phyloP scores from a whole-genome alignment of 2,888 invertebrate species.

The Drosophila buzzatii region DNA sequence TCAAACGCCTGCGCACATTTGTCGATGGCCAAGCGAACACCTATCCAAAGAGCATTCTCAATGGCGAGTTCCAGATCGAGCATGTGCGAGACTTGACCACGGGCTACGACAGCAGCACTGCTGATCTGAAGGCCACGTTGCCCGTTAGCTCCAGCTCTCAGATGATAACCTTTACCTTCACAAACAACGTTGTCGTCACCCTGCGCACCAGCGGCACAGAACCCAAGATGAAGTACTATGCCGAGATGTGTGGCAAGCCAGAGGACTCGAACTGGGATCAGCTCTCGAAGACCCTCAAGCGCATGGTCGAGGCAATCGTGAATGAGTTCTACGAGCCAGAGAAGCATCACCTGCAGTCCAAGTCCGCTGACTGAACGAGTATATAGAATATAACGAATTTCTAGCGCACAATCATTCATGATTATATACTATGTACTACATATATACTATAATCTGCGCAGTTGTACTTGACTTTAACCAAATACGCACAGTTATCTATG shows the following conservation, averaged over 20 bases:
- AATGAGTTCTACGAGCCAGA: slow-evolving; percentile 93
- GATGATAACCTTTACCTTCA: slow-evolving; percentile 98
- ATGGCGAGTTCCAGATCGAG: slow-evolving; percentile 88
- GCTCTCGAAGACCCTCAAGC: slow-evolving; percentile 88
- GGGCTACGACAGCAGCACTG: slow-evolving; percentile 90
- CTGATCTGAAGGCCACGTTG: slow-evolving; percentile 89
- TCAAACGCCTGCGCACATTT: slow-evolving; percentile 92
- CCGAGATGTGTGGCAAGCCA: slow-evolving; percentile 92
- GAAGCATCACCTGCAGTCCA: slow-evolving; percentile 87
- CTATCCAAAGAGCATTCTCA: slow-evolving; percentile 90
- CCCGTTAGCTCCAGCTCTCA: slow-evolving; percentile 90
- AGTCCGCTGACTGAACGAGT: slow-evolving; percentile 46
- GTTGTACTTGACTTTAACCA: slow-evolving; percentile 32
- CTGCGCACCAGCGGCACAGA: slow-evolving; percentile 99
- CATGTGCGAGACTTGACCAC: slow-evolving; percentile 95
- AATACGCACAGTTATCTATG: slow-evolving; percentile 32
- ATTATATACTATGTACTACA: slow-evolving; percentile 1
- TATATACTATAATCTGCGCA: slow-evolving; percentile 9
- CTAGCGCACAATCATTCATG: slow-evolving; percentile 6
- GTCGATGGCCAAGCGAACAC: slow-evolving; percentile 85
- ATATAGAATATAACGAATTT: slow-evolving; percentile 25
- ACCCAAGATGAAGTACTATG: slow-evolving; percentile 99
- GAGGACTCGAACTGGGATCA: slow-evolving; percentile 88
- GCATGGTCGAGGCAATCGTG: slow-evolving; percentile 92
- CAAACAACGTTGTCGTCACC: slow-evolving; percentile 94